Evolutionary conservation across 2,113 vertebrate genomes (phyloP).

Genomic region (Bubo blakistoni): DNA sequence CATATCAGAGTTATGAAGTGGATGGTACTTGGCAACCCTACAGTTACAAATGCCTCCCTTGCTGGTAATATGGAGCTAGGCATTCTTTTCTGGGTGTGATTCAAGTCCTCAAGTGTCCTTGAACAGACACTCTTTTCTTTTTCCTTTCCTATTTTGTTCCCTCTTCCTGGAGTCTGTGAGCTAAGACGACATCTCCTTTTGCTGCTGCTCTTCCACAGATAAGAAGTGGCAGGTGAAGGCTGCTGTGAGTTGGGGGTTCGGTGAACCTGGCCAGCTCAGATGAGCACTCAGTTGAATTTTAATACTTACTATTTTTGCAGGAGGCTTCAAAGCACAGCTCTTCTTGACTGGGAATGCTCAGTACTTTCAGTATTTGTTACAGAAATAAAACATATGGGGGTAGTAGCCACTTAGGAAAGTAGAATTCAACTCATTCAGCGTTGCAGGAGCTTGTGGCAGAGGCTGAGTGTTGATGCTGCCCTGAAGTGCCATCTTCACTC

Average conservation of each 20-base stretch:
- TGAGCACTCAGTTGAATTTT: not conserved
- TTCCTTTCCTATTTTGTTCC: not conserved
- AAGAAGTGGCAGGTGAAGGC: not conserved
- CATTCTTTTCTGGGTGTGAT: not conserved
- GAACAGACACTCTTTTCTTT: not conserved
- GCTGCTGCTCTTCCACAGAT: not conserved
- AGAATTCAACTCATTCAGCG: not conserved
- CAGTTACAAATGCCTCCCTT: not conserved
- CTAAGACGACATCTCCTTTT: not conserved
- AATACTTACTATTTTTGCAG: not conserved
- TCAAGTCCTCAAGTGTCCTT: not conserved
- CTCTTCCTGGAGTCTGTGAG: accelerated
- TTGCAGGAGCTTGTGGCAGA: not conserved
- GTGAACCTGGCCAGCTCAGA: not conserved
- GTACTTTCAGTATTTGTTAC: not conserved
- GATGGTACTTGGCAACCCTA: too few species aligned
- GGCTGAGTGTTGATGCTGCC: not conserved
- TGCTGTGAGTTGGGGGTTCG: not conserved
- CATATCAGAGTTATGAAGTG: accelerated
- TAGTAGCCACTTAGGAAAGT: not conserved
- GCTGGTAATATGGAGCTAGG: not conserved
- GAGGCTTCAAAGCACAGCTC: not conserved
- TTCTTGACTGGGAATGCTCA: not conserved
- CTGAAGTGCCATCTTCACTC: not conserved
- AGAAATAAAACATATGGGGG: not conserved